A percentile compares a stretch with the other conserved stretches of the same genome.
These are phyloP conservation scores for Apotomis turbidana DNA, from an alignment of 2,888 invertebrate species.

Conservation along the genomic window DNA sequence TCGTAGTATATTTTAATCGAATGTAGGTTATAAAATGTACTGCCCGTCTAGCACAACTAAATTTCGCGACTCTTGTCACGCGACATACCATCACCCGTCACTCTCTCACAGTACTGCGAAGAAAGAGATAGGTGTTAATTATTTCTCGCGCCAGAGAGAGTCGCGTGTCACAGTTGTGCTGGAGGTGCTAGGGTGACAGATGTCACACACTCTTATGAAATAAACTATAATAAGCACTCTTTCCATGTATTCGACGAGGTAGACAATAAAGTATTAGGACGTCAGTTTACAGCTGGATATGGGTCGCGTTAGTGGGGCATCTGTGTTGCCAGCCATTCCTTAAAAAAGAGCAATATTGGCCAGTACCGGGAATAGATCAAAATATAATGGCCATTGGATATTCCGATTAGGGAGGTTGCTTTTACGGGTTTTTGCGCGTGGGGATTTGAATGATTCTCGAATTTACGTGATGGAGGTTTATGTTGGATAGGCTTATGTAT, in stretches of 20 bases:
- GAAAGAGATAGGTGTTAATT: no score
- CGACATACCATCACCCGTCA: no score
- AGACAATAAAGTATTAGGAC: not conserved
- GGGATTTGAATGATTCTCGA: not conserved
- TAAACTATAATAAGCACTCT: no score
- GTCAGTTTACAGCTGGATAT: constrained; percentile 11
- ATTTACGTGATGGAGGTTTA: constrained; percentile 3
- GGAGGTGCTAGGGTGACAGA: no score
- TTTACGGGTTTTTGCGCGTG: constrained; percentile 11
- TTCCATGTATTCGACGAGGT: not conserved
- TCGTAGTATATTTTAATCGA: no score
- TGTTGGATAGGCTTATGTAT: not conserved
- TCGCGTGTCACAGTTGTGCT: no score
- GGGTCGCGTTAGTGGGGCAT: constrained; percentile 34
- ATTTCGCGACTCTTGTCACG: no score
- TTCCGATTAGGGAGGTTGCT: constrained; percentile 11
- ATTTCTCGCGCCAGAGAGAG: no score
- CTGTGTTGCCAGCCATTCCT: constrained; percentile 29
- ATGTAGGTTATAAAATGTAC: no score
- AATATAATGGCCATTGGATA: constrained; percentile 31
- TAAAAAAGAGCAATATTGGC: constrained; percentile 28
- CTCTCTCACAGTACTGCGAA: no score
- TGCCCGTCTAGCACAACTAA: no score
- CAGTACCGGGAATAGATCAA: constrained; percentile 32
- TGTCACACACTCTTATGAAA: no score